phyloP scores from a whole-genome alignment of 2,113 vertebrate genomes.

The Redunca redunca region DNA sequence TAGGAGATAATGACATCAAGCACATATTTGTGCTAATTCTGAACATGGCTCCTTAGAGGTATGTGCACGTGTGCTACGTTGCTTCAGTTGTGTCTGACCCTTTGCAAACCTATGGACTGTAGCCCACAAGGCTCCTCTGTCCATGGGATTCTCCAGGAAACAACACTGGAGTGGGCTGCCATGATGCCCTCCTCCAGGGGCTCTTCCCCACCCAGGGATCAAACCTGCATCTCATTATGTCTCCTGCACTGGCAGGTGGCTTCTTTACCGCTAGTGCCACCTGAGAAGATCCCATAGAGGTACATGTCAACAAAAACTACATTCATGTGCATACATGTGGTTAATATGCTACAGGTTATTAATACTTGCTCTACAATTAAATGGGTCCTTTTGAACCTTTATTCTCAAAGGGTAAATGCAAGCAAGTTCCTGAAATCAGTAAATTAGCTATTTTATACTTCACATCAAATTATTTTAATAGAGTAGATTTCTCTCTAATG shows the following conservation, averaged over 20 bases:
- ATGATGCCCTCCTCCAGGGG: not conserved
- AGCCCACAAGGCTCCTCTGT: not conserved
- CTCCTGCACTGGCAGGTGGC: not conserved
- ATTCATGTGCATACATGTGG: not conserved
- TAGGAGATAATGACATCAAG: not conserved
- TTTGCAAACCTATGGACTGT: not conserved
- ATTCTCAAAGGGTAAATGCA: conserved; percentile 24
- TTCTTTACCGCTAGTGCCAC: not conserved
- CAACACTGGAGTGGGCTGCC: not conserved
- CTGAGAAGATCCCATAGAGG: not conserved
- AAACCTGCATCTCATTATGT: not conserved
- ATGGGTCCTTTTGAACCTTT: conserved; percentile 5
- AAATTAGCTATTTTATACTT: conserved; percentile 42
- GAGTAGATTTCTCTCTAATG: not conserved
- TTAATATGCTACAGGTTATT: not conserved
- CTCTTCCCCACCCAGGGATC: not conserved
- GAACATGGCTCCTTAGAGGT: not conserved
- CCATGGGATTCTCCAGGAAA: not conserved
- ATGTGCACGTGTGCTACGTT: not conserved
- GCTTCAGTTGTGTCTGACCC: not conserved
- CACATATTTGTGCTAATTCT: not conserved
- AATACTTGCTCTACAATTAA: not conserved
- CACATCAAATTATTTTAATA: not conserved
- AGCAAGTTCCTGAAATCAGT: not conserved
- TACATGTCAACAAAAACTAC: not conserved